Conservation (phyloP, 2,888 invertebrate species). For the Acanthoscelides obtectus region DNA sequence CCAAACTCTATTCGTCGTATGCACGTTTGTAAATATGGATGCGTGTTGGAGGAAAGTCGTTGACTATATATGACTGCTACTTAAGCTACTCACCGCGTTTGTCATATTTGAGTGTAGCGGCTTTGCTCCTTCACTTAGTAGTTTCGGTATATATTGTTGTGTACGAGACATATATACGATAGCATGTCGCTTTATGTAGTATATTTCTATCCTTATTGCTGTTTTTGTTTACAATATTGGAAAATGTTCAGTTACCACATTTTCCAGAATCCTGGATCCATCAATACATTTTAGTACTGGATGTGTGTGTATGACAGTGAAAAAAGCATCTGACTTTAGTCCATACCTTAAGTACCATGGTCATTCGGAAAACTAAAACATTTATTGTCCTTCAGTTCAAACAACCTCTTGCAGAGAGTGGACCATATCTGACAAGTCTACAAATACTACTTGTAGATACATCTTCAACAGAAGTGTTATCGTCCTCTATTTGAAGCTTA, state of each 20-base stretch:
- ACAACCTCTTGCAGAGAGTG: too few species aligned
- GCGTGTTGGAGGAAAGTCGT: slow-evolving; percentile 26
- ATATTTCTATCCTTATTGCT: neutral
- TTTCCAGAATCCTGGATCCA: neutral
- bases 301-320: neutral
- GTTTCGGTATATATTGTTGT: neutral
- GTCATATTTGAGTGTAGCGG: neutral
- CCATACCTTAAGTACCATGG: too few species aligned
- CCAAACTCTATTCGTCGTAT: slow-evolving; percentile 36
- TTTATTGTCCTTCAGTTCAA: too few species aligned
- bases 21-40: slow-evolving; percentile 39
- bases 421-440: too few species aligned
- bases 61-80: slow-evolving; percentile 6
- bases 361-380: too few species aligned
- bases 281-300: neutral
- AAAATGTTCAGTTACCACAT: neutral
- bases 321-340: too few species aligned
- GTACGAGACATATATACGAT: neutral
- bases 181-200: neutral
- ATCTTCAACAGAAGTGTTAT: too few species aligned
- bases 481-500: too few species aligned
- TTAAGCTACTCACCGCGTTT: neutral
- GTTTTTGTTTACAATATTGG: neutral
- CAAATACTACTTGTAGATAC: too few species aligned
- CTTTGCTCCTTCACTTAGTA: neutral